phyloP scores from a whole-genome alignment of 2,797 vertebrate genomes.

The Neostethus bicornis region DNA sequence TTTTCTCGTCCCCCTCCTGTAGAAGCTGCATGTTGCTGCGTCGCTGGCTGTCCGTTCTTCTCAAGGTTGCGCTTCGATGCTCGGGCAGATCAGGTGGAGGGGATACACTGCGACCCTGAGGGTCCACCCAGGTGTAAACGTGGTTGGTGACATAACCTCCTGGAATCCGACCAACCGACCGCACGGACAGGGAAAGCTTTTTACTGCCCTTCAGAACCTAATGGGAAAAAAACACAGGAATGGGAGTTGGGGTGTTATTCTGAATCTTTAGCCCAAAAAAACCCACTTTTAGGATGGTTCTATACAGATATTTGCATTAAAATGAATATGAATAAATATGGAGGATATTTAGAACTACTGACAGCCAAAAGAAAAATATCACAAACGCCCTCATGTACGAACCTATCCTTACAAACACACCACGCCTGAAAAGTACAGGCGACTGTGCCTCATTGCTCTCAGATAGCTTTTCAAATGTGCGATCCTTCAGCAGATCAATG shows the following conservation, averaged over 20 bases:
- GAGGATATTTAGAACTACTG: slow-evolving; percentile 25
- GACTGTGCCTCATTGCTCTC: slow-evolving; percentile 63
- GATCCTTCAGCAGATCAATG: slow-evolving; percentile 60
- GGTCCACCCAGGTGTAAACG: slow-evolving; percentile 97
- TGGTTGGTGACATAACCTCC: slow-evolving; percentile 96
- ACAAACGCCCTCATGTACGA: slow-evolving; percentile 5
- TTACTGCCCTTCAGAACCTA: slow-evolving; percentile 97
- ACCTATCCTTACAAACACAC: slow-evolving; percentile 24
- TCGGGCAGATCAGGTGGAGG: slow-evolving; percentile 83
- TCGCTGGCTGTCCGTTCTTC: slow-evolving; percentile 81
- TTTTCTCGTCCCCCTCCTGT: slow-evolving; percentile 94
- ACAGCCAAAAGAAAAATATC: slow-evolving; percentile 14
- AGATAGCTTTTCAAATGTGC: slow-evolving; percentile 54
- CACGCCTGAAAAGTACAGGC: slow-evolving; percentile 34
- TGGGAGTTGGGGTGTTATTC: background rate
- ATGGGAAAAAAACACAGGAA: slow-evolving; percentile 41
- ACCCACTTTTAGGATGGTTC: slow-evolving; percentile 4
- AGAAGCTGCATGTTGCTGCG: slow-evolving; percentile 92
- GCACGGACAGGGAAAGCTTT: slow-evolving; percentile 90
- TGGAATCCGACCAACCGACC: slow-evolving; percentile 91
- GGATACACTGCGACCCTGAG: slow-evolving; percentile 85
- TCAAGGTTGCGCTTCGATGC: slow-evolving; percentile 82
- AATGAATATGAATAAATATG: background rate
- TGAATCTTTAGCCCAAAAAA: slow-evolving; percentile 8
- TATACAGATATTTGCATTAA: slow-evolving; percentile 9